Percentiles rank a stretch among this genome's conserved stretches.
These are phyloP conservation scores for Hyposoter didymator DNA, from an alignment of 2,888 invertebrate species.

Conservation along the genomic window DNA sequence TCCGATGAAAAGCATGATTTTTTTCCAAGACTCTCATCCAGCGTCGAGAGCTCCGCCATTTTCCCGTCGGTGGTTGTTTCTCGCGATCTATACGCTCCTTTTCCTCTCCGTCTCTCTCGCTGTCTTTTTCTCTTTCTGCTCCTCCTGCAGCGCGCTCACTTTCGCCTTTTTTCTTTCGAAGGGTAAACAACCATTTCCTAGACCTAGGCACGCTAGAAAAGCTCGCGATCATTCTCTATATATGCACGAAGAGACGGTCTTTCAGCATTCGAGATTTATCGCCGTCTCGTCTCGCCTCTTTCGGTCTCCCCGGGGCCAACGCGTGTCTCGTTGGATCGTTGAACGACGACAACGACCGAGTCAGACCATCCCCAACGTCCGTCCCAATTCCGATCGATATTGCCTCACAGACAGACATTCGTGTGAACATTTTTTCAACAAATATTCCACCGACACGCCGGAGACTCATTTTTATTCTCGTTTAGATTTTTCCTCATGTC, in stretches of 20 bases:
- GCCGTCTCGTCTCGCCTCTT: constrained; percentile 55
- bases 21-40: neutral
- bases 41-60: constrained; percentile 36
- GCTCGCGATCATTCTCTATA: constrained; percentile 13
- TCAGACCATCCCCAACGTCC: constrained; percentile 53
- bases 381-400: constrained; percentile 60
- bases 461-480: constrained; percentile 47
- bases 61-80: constrained; percentile 36
- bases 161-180: constrained; percentile 9
- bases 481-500: constrained; percentile 28
- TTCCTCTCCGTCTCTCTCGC: neutral
- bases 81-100: too few species aligned
- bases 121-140: neutral
- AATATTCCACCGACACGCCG: constrained; percentile 60
- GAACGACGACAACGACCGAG: constrained; percentile 51
- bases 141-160: neutral
- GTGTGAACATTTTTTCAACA: constrained; percentile 9
- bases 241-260: constrained; percentile 34
- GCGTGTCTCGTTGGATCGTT: constrained; percentile 60
- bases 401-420: constrained; percentile 2
- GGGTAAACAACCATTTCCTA: constrained; percentile 52
- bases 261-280: constrained; percentile 63
- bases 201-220: constrained; percentile 50
- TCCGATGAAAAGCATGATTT: neutral
- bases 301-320: constrained; percentile 22